Evolutionary conservation across 2,113 vertebrate species (phyloP).

Genomic region (Pheucticus melanocephalus): DNA sequence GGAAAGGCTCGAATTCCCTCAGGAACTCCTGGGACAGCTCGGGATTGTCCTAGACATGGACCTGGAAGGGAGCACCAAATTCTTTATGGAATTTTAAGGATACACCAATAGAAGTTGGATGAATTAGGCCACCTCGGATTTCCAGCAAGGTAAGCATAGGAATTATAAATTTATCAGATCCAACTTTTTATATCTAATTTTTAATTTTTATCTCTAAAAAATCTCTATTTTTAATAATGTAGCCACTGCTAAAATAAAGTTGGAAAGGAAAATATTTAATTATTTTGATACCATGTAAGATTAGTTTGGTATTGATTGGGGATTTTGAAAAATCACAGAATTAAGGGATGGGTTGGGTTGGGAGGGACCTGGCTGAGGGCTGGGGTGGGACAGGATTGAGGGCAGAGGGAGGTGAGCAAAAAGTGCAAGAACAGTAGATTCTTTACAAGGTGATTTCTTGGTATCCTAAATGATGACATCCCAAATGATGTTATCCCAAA

Average conservation of each 20-base stretch:
- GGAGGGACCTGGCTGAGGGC: background rate
- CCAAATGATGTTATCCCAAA: no score
- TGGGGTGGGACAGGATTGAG: background rate
- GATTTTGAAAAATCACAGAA: background rate
- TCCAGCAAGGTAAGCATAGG: background rate
- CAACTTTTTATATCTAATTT: background rate
- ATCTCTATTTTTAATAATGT: background rate
- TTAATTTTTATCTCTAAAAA: background rate
- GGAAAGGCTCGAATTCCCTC: background rate
- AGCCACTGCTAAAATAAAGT: background rate
- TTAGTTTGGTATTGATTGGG: fast-evolving
- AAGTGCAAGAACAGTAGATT: fast-evolving
- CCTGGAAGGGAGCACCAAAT: background rate
- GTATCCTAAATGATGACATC: background rate
- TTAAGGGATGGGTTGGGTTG: background rate
- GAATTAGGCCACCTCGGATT: background rate
- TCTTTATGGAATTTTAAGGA: background rate
- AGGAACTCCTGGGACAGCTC: background rate
- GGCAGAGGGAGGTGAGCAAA: background rate
- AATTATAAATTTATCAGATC: background rate
- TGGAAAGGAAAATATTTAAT: background rate
- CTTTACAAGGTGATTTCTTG: fast-evolving
- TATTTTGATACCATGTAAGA: background rate
- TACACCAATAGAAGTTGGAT: background rate
- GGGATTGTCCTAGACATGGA: fast-evolving